Conservation (phyloP, 2,888 invertebrate species). For the Trissonchulus latispiculum region DNA sequence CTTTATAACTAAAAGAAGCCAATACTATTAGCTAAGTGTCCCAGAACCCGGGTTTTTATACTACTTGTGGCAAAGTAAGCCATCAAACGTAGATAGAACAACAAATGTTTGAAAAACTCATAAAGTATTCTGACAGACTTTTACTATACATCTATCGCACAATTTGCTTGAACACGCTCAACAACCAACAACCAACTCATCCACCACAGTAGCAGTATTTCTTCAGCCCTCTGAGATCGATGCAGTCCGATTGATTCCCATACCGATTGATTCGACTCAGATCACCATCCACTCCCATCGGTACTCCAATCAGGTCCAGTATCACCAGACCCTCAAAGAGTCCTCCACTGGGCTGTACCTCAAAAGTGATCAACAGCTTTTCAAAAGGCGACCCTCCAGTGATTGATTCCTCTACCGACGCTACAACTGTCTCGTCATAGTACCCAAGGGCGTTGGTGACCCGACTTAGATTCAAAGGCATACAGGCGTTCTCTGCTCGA, state of each 20-base stretch:
- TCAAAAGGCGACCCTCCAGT: neutral
- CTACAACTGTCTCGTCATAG: neutral
- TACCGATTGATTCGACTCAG: constrained; percentile 5
- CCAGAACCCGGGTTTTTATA: too few relatives aligned
- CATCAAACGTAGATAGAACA: too few relatives aligned
- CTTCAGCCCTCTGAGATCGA: neutral
- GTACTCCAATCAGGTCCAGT: neutral
- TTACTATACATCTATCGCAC: too few relatives aligned
- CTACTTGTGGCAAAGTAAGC: too few relatives aligned
- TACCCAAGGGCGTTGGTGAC: neutral
- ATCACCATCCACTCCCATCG: neutral
- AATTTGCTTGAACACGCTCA: too few relatives aligned
- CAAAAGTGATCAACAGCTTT: constrained; percentile 46
- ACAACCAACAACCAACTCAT: too few relatives aligned
- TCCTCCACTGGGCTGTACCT: constrained; percentile 16
- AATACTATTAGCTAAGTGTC: too few relatives aligned
- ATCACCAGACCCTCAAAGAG: neutral
- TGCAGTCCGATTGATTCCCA: constrained; percentile 15
- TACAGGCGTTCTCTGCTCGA: neutral
- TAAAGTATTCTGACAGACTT: too few relatives aligned
- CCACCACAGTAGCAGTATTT: constrained; percentile 11
- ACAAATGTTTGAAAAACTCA: too few relatives aligned
- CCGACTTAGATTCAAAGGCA: neutral
- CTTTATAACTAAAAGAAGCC: too few relatives aligned
- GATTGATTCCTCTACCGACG: too few relatives aligned